phyloP scores from a whole-genome alignment of 2,113 vertebrate species.

The Oreochromis niloticus region DNA sequence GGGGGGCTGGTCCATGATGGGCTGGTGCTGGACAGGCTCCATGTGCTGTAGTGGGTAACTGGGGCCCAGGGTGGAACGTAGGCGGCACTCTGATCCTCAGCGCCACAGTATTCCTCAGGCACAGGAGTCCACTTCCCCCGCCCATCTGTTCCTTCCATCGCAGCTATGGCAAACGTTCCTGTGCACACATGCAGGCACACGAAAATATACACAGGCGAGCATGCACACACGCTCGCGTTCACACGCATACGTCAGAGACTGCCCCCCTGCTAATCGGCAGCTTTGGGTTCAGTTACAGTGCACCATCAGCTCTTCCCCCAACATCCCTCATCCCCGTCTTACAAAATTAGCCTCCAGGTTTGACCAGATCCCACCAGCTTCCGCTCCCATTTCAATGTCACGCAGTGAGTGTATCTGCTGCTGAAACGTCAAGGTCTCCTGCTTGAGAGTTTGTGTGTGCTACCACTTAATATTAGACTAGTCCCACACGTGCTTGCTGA shows the following conservation, averaged over 20 bases:
- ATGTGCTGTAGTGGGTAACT: conserved; percentile 72
- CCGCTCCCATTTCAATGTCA: not conserved
- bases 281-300: conserved; percentile 52
- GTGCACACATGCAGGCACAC: conserved; percentile 18
- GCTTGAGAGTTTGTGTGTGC: not conserved
- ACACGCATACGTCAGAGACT: conserved; percentile 46
- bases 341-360: conserved; percentile 42
- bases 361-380: conserved; percentile 19
- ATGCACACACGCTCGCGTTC: not conserved
- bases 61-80: conserved; percentile 71
- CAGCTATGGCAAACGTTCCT: conserved; percentile 48
- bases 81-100: conserved; percentile 72
- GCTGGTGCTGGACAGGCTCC: conserved; percentile 69
- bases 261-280: conserved; percentile 38
- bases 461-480: not conserved
- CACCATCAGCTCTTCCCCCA: conserved; percentile 23
- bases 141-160: conserved; percentile 71
- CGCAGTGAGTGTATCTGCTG: not conserved
- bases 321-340: conserved; percentile 20
- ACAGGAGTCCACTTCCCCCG: conserved; percentile 74
- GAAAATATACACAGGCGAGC: conserved; percentile 30
- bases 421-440: not conserved
- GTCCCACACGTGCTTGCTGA: conserved; percentile 2
- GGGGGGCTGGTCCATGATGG: conserved; percentile 64
- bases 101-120: conserved; percentile 72